Percentiles rank a stretch among this genome's conserved stretches.
These are phyloP conservation scores for Theropithecus gelada DNA, from an alignment of 2,113 vertebrate genomes.

Conservation along the genomic window DNA sequence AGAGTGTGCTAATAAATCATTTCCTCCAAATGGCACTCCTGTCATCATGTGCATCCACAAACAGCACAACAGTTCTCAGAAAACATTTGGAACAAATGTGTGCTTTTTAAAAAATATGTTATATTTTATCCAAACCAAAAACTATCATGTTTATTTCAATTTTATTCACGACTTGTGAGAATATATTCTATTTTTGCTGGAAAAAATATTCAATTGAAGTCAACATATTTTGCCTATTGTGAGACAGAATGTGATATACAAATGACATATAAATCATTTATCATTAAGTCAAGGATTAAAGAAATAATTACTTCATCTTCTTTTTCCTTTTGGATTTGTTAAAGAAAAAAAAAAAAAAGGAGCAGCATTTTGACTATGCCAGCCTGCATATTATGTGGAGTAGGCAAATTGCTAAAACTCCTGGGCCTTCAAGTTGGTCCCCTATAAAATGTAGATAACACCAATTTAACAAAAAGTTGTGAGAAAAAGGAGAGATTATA, in stretches of 20 bases:
- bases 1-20: constrained; percentile 27
- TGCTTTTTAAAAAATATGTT: constrained; percentile 3
- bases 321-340: background rate
- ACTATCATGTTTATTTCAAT: constrained; percentile 39
- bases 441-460: background rate
- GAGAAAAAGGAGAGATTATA: background rate
- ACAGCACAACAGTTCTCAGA: background rate
- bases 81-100: constrained; percentile 57
- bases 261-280: constrained; percentile 26
- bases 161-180: background rate
- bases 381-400: background rate
- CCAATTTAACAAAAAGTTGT: background rate
- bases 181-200: constrained; percentile 36
- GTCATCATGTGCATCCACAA: background rate
- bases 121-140: constrained; percentile 14
- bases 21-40: constrained; percentile 34
- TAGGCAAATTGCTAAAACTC: background rate
- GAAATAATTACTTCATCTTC: background rate
- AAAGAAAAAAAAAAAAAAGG: background rate
- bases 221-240: background rate
- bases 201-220: constrained; percentile 33
- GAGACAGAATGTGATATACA: background rate
- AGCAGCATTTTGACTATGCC: background rate
- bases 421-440: background rate
- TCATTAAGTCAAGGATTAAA: background rate